A percentile compares a stretch with the other conserved stretches of the same genome.
phyloP scores from a whole-genome alignment of 2,888 invertebrate genomes.

The Scotopteryx bipunctaria region DNA sequence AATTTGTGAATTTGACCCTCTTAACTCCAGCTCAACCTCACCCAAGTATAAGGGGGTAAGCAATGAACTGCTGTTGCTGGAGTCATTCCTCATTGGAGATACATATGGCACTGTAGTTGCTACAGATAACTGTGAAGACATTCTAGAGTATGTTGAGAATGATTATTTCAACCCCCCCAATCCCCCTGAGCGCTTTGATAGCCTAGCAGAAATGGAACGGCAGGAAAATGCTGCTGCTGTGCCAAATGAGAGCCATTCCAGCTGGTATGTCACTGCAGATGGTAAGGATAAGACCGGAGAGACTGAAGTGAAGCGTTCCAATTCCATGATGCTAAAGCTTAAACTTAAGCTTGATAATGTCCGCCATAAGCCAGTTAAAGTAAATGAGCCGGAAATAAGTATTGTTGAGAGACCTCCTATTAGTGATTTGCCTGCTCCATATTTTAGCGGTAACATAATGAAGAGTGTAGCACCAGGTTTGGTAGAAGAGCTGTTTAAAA shows the following conservation, averaged over 20 bases:
- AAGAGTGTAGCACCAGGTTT: slow-evolving; percentile 81
- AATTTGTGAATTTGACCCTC: slow-evolving; percentile 89
- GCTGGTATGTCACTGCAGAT: slow-evolving; percentile 64
- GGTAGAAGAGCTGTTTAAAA: slow-evolving; percentile 89
- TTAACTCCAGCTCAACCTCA: slow-evolving; percentile 53
- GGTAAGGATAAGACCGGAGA: slow-evolving; percentile 40
- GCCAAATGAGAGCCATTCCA: slow-evolving; percentile 68
- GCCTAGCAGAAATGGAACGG: slow-evolving; percentile 63
- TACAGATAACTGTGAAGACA: slow-evolving; percentile 66
- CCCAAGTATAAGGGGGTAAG: slow-evolving; percentile 74
- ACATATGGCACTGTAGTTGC: slow-evolving; percentile 85
- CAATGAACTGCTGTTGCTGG: slow-evolving; percentile 85
- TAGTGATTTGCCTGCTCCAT: slow-evolving; percentile 69
- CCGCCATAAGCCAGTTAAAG: slow-evolving; percentile 59
- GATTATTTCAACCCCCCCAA: slow-evolving; percentile 83
- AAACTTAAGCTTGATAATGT: slow-evolving; percentile 80
- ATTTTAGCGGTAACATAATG: slow-evolving; percentile 85
- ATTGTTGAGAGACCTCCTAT: slow-evolving; percentile 80
- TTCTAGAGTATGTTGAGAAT: slow-evolving; percentile 62
- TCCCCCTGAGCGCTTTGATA: slow-evolving; percentile 86
- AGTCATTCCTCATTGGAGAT: slow-evolving; percentile 87
- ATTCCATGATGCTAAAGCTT: slow-evolving; percentile 68
- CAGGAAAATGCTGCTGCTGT: slow-evolving; percentile 13
- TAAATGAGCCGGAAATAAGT: slow-evolving; percentile 48
- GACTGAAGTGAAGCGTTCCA: slow-evolving; percentile 51